Evolutionary conservation across 2,888 invertebrate species (phyloP).

Genomic region (Electrophaes corylata): DNA sequence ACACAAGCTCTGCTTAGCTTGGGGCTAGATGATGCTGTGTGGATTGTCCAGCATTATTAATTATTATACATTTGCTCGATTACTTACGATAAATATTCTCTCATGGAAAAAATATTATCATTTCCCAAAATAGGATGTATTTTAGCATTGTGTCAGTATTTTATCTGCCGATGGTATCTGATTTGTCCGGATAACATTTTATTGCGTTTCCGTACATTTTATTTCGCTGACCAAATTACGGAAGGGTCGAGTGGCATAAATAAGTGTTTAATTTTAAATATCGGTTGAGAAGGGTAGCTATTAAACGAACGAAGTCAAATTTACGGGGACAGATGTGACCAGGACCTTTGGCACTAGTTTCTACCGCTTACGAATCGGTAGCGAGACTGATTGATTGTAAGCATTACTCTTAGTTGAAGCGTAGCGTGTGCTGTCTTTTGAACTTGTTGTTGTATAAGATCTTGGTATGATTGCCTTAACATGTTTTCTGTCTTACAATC

Average conservation of each 20-base stretch:
- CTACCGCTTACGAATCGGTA: not conserved
- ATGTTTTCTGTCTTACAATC: too few relatives aligned
- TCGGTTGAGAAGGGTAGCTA: conserved; percentile 21
- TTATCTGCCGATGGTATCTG: not conserved
- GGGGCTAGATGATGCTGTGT: too few relatives aligned
- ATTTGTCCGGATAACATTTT: not conserved
- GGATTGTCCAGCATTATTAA: too few relatives aligned
- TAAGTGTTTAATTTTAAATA: conserved; percentile 32
- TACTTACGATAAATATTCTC: too few relatives aligned
- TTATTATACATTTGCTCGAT: not conserved
- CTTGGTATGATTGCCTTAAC: too few relatives aligned
- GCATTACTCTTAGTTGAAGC: too few relatives aligned
- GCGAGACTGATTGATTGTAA: too few relatives aligned
- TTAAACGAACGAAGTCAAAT: conserved; percentile 9
- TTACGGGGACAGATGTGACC: conserved; percentile 20
- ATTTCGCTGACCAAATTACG: conserved; percentile 12
- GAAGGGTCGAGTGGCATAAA: conserved; percentile 23
- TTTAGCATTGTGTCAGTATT: not conserved
- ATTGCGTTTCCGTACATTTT: conserved; percentile 5
- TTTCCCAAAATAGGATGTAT: not conserved
- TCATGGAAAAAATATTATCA: not conserved
- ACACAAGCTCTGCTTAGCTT: too few relatives aligned
- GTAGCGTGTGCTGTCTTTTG: too few relatives aligned
- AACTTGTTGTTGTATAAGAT: too few relatives aligned
- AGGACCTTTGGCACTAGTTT: not conserved